phyloP scores from a whole-genome alignment of 2,113 vertebrate species.

The Labeo catla region DNA sequence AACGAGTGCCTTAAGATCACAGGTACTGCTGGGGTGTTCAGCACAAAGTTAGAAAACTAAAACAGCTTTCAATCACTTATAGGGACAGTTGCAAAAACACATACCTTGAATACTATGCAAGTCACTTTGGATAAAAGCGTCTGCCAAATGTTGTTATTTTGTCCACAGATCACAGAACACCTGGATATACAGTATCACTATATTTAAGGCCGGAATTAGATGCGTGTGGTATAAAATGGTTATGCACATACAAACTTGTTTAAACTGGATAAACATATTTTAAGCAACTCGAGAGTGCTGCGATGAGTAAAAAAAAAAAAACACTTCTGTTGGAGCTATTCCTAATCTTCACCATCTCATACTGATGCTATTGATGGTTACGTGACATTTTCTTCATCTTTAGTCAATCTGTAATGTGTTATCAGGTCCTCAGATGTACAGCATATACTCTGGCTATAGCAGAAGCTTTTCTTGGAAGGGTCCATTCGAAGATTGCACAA shows the following conservation, averaged over 20 bases:
- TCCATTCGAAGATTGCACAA: not conserved
- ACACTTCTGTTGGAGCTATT: no score
- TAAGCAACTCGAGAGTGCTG: not conserved
- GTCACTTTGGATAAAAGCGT: not conserved
- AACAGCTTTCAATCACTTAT: not conserved
- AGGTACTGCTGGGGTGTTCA: constrained; percentile 55
- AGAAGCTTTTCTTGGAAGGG: constrained; percentile 64
- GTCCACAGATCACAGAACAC: not conserved
- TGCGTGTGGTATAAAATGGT: not conserved
- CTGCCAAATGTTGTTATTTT: not conserved
- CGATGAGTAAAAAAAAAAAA: not conserved
- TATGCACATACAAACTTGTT: not conserved
- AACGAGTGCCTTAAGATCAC: constrained; percentile 72
- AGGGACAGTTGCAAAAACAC: not conserved
- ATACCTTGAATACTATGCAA: not conserved
- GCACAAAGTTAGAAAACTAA: not conserved
- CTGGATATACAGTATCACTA: not conserved
- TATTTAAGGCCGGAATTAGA: not conserved
- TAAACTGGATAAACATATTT: not conserved
- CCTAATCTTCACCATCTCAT: no score
- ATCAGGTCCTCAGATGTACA: constrained; percentile 74
- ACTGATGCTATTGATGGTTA: not conserved
- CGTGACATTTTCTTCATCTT: not conserved
- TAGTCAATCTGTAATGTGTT: not conserved
- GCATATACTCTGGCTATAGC: constrained; percentile 59